phyloP scores from a whole-genome alignment of 2,888 invertebrate species.

The Ormia ochracea region DNA sequence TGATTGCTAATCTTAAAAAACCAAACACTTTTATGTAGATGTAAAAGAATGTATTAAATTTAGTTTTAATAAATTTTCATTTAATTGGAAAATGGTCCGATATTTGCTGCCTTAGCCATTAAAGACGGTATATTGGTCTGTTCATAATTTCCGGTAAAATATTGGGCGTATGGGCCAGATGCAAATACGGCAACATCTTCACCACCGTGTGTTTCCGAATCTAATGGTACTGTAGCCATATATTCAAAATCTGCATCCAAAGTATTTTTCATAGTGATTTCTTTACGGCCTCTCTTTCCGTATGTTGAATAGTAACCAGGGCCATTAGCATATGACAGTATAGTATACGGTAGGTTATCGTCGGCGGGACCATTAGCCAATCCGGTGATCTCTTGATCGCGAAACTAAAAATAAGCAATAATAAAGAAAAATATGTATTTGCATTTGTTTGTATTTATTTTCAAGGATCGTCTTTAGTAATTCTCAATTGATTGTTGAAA shows the following conservation, averaged over 20 bases:
- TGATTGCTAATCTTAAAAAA: no score
- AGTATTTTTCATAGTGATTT: slow-evolving; percentile 66
- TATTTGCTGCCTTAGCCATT: slow-evolving; percentile 84
- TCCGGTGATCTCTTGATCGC: slow-evolving; percentile 81
- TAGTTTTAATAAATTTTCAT: background rate
- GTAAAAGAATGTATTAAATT: background rate
- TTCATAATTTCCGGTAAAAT: slow-evolving; percentile 87
- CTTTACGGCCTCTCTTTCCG: slow-evolving; percentile 67
- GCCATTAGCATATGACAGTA: slow-evolving; percentile 86
- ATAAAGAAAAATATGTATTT: background rate
- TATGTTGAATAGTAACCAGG: slow-evolving; percentile 80
- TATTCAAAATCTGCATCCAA: slow-evolving; percentile 74
- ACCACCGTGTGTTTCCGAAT: slow-evolving; percentile 84
- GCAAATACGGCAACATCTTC: slow-evolving; percentile 90
- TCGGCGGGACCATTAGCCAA: slow-evolving; percentile 78
- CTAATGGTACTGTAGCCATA: slow-evolving; percentile 81
- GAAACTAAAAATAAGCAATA: slow-evolving; percentile 60
- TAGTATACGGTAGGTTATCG: slow-evolving; percentile 82
- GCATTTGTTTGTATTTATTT: no score
- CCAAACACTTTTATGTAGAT: no score
- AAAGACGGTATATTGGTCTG: slow-evolving; percentile 88
- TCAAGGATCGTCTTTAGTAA: no score
- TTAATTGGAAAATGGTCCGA: slow-evolving; percentile 78
- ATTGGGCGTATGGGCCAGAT: slow-evolving; percentile 85
- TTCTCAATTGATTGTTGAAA: no score